Evolutionary conservation across 2,113 vertebrate species (phyloP).

Genomic region (Phaetusa simplex): DNA sequence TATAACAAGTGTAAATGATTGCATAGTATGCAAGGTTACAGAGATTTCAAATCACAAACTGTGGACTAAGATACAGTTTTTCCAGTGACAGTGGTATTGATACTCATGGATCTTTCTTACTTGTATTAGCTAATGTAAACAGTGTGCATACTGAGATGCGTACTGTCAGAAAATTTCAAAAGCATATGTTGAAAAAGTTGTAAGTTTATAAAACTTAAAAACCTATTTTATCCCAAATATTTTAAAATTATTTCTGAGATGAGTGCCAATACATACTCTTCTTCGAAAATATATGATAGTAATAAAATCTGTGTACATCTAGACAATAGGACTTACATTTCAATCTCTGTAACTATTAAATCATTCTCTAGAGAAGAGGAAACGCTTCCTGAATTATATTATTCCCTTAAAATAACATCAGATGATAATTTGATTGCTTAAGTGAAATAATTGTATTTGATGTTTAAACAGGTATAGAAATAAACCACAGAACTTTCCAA

Average conservation of each 20-base stretch:
- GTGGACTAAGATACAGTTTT: neutral
- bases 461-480: neutral
- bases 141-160: neutral
- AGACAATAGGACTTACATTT: neutral
- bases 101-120: neutral
- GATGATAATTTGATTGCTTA: neutral
- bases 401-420: neutral
- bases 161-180: neutral
- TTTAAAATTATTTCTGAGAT: neutral
- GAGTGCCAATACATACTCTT: neutral
- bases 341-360: neutral
- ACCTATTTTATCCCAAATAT: fast-evolving
- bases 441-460: neutral
- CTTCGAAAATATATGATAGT: neutral
- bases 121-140: neutral
- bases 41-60: neutral
- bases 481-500: neutral
- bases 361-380: neutral
- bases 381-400: neutral
- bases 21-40: neutral
- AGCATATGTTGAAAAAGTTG: neutral
- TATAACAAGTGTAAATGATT: neutral
- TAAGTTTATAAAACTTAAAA: neutral
- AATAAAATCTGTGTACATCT: neutral
- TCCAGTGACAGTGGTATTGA: neutral